phyloP scores from a whole-genome alignment of 37 sponge, comb jelly and placozoan genomes.

The Corticium candelabrum region DNA sequence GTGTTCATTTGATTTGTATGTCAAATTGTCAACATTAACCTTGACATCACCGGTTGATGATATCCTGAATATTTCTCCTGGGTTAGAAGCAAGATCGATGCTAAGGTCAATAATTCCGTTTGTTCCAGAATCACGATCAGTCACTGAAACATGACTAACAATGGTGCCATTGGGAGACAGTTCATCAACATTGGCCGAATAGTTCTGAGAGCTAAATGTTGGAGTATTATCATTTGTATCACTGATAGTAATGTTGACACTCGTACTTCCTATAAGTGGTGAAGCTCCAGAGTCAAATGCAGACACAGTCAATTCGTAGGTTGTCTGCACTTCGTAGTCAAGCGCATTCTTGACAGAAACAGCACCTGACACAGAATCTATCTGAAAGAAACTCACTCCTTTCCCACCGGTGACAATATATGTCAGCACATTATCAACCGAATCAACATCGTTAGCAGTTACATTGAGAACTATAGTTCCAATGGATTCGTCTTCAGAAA shows the following conservation, averaged over 20 bases:
- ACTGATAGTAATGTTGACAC: not conserved
- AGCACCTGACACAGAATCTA: too few species aligned
- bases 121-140: not conserved
- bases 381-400: too few species aligned
- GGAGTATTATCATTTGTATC: not conserved
- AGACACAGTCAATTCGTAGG: conserved; percentile 32
- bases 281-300: conserved; percentile 22
- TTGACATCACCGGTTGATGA: not conserved
- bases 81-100: not conserved
- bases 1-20: not conserved
- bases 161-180: too few species aligned
- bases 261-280: not conserved
- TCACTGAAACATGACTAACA: not conserved
- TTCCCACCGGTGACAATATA: too few species aligned
- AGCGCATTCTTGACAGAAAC: too few species aligned
- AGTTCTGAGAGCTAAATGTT: not conserved
- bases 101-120: not conserved
- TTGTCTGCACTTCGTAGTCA: too few species aligned
- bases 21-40: not conserved
- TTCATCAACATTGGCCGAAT: too few species aligned
- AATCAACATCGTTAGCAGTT: too few species aligned
- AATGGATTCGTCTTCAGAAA: too few species aligned
- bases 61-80: not conserved
- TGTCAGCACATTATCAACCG: too few species aligned
- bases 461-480: too few species aligned